Evolutionary conservation across 37 sponge, comb jelly and placozoan species (phyloP).

Genomic region (Crambe crambe): DNA sequence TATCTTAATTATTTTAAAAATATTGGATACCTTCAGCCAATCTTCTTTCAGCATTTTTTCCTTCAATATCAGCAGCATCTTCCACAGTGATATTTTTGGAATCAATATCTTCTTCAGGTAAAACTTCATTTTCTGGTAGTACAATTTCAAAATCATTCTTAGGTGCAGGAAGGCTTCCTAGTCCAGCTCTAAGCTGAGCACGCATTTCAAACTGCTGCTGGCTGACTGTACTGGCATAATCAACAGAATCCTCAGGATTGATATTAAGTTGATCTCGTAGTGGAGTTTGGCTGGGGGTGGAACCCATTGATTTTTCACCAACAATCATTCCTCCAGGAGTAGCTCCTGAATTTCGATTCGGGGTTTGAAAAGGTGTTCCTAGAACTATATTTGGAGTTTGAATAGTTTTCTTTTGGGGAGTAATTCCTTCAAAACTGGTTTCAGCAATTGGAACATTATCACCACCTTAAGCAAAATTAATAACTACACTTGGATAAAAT

Average conservation of each 20-base stretch:
- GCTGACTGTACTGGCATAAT: slow-evolving; percentile 11
- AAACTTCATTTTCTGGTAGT: slow-evolving; percentile 68
- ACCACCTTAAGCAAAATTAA: slow-evolving; percentile 49
- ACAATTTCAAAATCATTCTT: slow-evolving; percentile 98
- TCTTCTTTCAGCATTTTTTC: slow-evolving; percentile 33
- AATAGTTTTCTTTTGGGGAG: slow-evolving; percentile 69
- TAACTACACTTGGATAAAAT: background rate
- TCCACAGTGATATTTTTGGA: slow-evolving; percentile 41
- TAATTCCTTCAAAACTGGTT: slow-evolving; percentile 81
- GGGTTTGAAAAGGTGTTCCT: slow-evolving; percentile 81
- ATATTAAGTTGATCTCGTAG: slow-evolving; percentile 89
- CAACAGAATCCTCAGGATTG: slow-evolving; percentile 54
- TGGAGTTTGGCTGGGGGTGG: slow-evolving; percentile 76
- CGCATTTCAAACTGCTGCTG: slow-evolving; percentile 58
- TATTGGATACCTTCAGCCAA: slow-evolving; percentile 37
- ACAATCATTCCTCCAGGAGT: slow-evolving; percentile 30
- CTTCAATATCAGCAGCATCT: slow-evolving; percentile 74
- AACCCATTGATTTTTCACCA: background rate
- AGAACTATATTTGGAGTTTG: slow-evolving; percentile 90
- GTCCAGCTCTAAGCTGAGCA: slow-evolving; percentile 61
- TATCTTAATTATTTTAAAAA: background rate
- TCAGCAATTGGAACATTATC: slow-evolving; percentile 77
- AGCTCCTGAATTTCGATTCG: slow-evolving; percentile 34
- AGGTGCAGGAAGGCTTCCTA: slow-evolving; percentile 87
- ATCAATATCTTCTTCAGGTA: slow-evolving; percentile 24